phyloP scores from a whole-genome alignment of 2,888 invertebrate genomes.

The Sipha maydis region DNA sequence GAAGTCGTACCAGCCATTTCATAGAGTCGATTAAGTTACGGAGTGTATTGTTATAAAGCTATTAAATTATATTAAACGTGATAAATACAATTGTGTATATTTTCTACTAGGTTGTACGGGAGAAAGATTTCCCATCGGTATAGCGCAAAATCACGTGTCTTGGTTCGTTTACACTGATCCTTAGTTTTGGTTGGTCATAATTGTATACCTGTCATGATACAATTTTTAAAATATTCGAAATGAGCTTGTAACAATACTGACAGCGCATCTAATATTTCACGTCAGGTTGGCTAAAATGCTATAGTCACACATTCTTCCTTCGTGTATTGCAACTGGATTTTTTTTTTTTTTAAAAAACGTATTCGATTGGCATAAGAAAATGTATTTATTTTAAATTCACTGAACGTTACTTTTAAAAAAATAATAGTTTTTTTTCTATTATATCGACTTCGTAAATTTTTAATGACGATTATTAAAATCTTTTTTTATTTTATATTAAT shows the following conservation, averaged over 20 bases:
- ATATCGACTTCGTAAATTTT: too few species aligned
- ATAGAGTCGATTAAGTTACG: too few species aligned
- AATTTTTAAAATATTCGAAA: background rate
- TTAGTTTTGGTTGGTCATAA: background rate
- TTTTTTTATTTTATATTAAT: background rate
- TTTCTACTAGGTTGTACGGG: background rate
- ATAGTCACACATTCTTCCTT: background rate
- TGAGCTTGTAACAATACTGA: background rate
- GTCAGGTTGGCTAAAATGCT: background rate
- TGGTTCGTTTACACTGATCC: background rate
- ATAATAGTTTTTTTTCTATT: background rate
- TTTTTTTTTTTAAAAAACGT: background rate
- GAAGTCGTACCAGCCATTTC: background rate
- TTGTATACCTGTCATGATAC: background rate
- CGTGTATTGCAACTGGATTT: background rate
- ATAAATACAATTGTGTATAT: background rate
- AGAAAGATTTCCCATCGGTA: background rate
- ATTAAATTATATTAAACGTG: background rate
- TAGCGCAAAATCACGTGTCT: background rate
- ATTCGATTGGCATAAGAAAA: background rate
- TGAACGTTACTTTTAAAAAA: background rate
- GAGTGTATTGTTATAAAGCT: background rate
- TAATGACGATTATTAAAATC: too few species aligned
- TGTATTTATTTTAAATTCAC: background rate
- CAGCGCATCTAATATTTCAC: slow-evolving; percentile 6